These are phyloP conservation scores for Clarias macrocephalus DNA, from an alignment of 2,113 vertebrate species.

Conservation along the genomic window DNA sequence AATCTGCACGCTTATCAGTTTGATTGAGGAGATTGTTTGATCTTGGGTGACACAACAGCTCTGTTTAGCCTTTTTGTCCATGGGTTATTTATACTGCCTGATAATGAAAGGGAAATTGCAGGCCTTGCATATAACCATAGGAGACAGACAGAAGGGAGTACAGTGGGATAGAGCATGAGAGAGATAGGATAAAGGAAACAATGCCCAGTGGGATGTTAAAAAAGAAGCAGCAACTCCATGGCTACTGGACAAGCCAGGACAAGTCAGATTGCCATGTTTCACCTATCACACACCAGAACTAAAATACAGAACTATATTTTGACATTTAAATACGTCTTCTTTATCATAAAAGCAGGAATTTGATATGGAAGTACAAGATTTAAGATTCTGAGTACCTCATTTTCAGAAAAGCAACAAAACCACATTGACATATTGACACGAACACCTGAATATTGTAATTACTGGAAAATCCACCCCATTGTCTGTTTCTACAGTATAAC, in stretches of 20 bases:
- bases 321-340: not conserved
- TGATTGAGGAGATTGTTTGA: conserved; percentile 40
- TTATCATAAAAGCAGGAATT: not conserved
- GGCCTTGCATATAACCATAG: conserved; percentile 41
- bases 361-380: not conserved
- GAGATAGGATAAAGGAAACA: conserved; percentile 9
- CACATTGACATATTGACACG: not conserved
- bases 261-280: conserved; percentile 44
- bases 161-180: not conserved
- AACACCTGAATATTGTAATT: not conserved
- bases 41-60: conserved; percentile 25
- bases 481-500: not conserved
- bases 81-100: conserved; percentile 34
- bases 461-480: not conserved
- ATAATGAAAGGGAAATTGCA: conserved; percentile 47
- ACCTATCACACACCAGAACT: conserved; percentile 13
- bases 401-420: not conserved
- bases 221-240: conserved; percentile 26
- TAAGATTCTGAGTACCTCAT: not conserved
- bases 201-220: conserved; percentile 35
- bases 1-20: conserved; percentile 39
- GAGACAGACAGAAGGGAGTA: conserved; percentile 17
- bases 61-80: conserved; percentile 39
- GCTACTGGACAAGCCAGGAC: conserved; percentile 47
- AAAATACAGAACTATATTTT: not conserved